Base-by-base conservation (phyloP, 2,113 vertebrate species). In the Eidolon helvum region DNA sequence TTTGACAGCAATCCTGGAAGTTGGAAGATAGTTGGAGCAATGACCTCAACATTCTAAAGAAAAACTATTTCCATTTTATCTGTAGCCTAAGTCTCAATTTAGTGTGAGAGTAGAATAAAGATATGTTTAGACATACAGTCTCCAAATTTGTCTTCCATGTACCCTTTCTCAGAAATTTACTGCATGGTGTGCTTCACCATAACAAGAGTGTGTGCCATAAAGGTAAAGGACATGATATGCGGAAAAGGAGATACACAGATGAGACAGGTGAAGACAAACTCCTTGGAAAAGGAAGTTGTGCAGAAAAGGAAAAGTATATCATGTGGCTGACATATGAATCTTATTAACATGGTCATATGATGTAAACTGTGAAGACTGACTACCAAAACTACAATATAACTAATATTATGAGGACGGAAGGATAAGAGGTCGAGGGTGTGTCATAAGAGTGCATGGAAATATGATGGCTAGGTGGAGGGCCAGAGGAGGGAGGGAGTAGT, bases 371-470 rank as follows among this genome's bases (percentile, higher is more conserved):
- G 75, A 61, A 35, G 14, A 75, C 7, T 4, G 78, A 77, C 75
- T 4, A 33, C 16, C 24, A 22, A 38, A 93, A 38, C 53, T 68
- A 26, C 26, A 22, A 33, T 28, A 19, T 10, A 24, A 28, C 75
- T 38, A 38, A 45, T 1, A 18, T 4, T 1, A 38, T 69, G 33
- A 74, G 4, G 45, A 68, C 5, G 2, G 69, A 71, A 55, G 33
- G 61, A 30, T 0, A 1, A 10, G 22, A 5, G 33, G 28, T 22
- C 9, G 45, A 48, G 10, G 0, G 1, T 38, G 53, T 28, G 45
- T 19, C 8, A 10, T 1, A 2, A 63, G 33, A 28, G 3, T 33
- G 57, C 30, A 33, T 2, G 22, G 1, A 28, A n/a, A 50, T 50
- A 50, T 50, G 50, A 50, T 50, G 50, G 50, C 50, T 16, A 50